Conservation (phyloP, 2,113 vertebrate species). For the Benitochromis conjunctus region DNA sequence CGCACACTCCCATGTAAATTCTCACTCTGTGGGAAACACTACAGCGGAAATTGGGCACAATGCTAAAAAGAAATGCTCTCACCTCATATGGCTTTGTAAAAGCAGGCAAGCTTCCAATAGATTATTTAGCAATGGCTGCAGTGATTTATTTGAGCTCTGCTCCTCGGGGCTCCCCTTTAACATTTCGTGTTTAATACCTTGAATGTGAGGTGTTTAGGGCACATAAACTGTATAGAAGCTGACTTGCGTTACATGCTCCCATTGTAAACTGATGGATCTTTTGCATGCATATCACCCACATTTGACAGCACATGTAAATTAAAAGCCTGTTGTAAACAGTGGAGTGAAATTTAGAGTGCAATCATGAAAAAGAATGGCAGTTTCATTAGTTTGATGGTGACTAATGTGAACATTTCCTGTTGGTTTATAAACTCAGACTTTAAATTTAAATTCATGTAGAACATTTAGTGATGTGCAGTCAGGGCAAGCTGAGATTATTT, state of each 20-base stretch:
- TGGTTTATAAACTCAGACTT: neutral
- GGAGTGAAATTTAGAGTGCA: neutral
- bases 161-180: neutral
- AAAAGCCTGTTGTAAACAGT: neutral
- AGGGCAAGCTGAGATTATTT: neutral
- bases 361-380: neutral
- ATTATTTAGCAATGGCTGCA: neutral
- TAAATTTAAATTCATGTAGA: neutral
- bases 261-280: neutral
- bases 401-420: neutral
- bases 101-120: neutral
- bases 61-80: neutral
- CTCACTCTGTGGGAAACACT: neutral
- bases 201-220: neutral
- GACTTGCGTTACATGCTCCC: neutral
- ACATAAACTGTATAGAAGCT: neutral
- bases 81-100: neutral
- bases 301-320: neutral
- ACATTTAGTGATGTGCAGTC: neutral
- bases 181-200: neutral
- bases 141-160: neutral
- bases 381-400: neutral
- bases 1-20: neutral
- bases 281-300: neutral
- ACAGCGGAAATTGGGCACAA: neutral